Base-by-base conservation (phyloP, 2,113 vertebrate genomes). In the Salvator merianae region DNA sequence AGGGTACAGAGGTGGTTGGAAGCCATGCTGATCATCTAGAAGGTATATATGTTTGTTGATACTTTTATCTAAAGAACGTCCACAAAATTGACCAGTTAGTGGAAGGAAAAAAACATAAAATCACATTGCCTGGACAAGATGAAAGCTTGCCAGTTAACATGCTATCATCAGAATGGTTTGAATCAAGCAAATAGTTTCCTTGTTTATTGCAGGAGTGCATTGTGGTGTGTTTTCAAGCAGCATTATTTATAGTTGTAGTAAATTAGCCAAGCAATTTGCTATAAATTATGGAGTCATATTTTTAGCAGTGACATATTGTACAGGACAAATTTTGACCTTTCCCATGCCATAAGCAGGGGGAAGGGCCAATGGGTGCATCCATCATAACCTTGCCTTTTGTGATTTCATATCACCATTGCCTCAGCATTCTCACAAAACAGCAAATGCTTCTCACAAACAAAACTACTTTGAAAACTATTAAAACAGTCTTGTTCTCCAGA, bases 241-340 rank as follows among this genome's bases (percentile, higher is more conserved):
- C 90, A 92, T 94, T 95, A 95, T 95, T 94, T 94, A 95, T 95
- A 95, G 94, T 93, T 90, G 92, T 88, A 93, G 94, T 95, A 94
- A 95, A 94, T 95, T 95, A 89, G 88, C 92, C 84, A 87, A 93
- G 94, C 93, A 94, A 93, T 94, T 94, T 94, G 91, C 93, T 91
- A 94, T 95, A 94, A 94, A 95, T 95, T 94, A 94, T 91, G 84
- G 88, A 92, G 94, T 91, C 88, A 47, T 95, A 95, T 95, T 95
- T 95, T 94, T 94, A 95, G 94, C 91, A 92, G 88, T 88, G 93
- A 93, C 93, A 95, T 92, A 92, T 93, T 95, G 93, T 92, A 91
- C 91, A 94, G 93, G 92, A 95, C 93, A 95, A 95, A 93, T 90
- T 87, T 88, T 95, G 94, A 95, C 94, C 94, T 95, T 95, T 95